phyloP scores from a whole-genome alignment of 1,140 invertebrate genomes.

The Macrotrachela quadricornifera region DNA sequence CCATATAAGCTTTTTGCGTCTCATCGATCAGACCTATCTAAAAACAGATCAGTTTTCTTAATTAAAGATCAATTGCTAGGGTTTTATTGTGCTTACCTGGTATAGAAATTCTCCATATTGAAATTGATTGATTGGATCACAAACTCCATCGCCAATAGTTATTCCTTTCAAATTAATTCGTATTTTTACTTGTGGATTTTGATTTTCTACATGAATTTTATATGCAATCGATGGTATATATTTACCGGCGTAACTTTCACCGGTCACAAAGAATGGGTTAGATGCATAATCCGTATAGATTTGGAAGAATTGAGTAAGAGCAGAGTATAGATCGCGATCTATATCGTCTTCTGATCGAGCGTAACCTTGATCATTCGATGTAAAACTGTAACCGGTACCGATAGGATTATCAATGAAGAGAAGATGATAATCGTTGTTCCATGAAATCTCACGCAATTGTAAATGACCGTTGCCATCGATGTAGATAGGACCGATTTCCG shows the following conservation, averaged over 20 bases:
- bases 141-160: conserved; percentile 61
- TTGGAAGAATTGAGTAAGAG: conserved; percentile 28
- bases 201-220: conserved; percentile 43
- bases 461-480: conserved; percentile 33
- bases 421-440: conserved; percentile 49
- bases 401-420: conserved; percentile 62
- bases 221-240: conserved; percentile 56
- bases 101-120: not conserved
- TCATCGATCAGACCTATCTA: too few species aligned
- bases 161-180: conserved; percentile 34
- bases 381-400: conserved; percentile 26
- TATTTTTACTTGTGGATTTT: conserved; percentile 12
- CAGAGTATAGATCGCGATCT: conserved; percentile 25
- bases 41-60: too few species aligned
- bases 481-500: conserved; percentile 53
- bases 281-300: conserved; percentile 21
- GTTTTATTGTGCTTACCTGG: not conserved
- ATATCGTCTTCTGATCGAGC: conserved; percentile 29
- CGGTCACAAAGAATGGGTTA: conserved; percentile 28
- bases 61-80: too few species aligned
- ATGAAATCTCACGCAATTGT: conserved; percentile 33
- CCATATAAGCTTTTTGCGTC: too few species aligned
- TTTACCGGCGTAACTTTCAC: conserved; percentile 32
- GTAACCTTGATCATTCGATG: conserved; percentile 18
- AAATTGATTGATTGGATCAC: conserved; percentile 41